A percentile compares a stretch with the other conserved stretches of the same genome.
Evolutionary conservation across 64 coral and sea anemone species (phyloP).

Genomic region (Astreopora myriophthalma): DNA sequence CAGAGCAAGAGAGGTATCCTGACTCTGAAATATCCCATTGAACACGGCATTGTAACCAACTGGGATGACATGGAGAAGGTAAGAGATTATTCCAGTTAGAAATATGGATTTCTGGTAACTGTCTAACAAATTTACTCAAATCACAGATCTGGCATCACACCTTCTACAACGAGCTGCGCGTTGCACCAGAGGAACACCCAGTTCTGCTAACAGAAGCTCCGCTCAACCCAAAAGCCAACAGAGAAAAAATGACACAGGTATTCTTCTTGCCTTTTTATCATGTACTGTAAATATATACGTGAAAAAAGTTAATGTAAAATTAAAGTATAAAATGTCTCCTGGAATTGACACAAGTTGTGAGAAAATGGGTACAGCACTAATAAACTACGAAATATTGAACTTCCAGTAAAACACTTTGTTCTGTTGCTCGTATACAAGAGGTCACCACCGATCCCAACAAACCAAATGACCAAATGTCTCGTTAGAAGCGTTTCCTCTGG

Average conservation of each 20-base stretch:
- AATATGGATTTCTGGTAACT: background rate
- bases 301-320: background rate
- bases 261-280: background rate
- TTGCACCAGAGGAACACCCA: slow-evolving; percentile 74
- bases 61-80: slow-evolving; percentile 99
- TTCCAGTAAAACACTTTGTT: too few relatives aligned
- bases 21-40: slow-evolving; percentile 94
- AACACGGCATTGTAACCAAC: slow-evolving; percentile 95
- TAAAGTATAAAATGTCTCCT: background rate
- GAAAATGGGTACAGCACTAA: too few relatives aligned
- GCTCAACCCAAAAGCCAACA: slow-evolving; percentile 76
- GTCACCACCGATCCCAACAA: too few relatives aligned
- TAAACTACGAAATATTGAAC: too few relatives aligned
- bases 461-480: too few relatives aligned
- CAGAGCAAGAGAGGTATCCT: slow-evolving; percentile 98
- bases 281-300: background rate
- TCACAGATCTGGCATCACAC: slow-evolving; percentile 88
- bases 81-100: background rate
- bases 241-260: slow-evolving; percentile 83
- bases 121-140: background rate
- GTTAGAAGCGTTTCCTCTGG: too few relatives aligned
- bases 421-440: too few relatives aligned
- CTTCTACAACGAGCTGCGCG: slow-evolving; percentile 81
- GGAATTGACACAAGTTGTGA: too few relatives aligned
- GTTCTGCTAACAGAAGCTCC: slow-evolving; percentile 71